Evolutionary conservation across 2,113 vertebrate species (phyloP).

Genomic region (Lagopus leucura): DNA sequence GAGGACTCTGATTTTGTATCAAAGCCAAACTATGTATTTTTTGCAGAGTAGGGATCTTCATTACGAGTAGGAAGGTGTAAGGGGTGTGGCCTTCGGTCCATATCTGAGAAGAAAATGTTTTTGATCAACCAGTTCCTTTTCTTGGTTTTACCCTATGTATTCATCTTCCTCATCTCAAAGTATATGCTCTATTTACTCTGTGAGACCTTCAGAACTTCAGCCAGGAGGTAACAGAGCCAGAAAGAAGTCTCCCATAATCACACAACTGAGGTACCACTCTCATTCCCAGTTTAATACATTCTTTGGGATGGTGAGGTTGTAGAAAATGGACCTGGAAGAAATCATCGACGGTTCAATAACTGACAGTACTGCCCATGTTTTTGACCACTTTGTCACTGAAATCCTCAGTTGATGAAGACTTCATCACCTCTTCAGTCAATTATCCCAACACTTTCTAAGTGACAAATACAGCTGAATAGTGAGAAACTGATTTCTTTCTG

Average conservation of each 20-base stretch:
- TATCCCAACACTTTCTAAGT: not conserved
- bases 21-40: not conserved
- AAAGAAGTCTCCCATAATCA: not conserved
- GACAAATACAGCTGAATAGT: not conserved
- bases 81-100: not conserved
- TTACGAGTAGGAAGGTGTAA: not conserved
- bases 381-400: conserved; percentile 9
- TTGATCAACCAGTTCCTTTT: not conserved
- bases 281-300: not conserved
- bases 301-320: not conserved
- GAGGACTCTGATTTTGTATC: not conserved
- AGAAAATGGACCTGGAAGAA: not conserved
- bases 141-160: rapidly evolving
- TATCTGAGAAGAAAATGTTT: not conserved
- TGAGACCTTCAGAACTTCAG: not conserved
- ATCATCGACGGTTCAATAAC: not conserved
- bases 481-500: not conserved
- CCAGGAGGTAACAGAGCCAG: not conserved
- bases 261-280: not conserved
- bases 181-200: not conserved
- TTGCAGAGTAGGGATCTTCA: not conserved
- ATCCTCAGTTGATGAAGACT: not conserved
- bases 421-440: not conserved
- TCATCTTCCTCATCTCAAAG: not conserved
- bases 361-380: not conserved